Evolutionary conservation across 2,113 vertebrate genomes (phyloP).

Genomic region (Gadus chalcogrammus): DNA sequence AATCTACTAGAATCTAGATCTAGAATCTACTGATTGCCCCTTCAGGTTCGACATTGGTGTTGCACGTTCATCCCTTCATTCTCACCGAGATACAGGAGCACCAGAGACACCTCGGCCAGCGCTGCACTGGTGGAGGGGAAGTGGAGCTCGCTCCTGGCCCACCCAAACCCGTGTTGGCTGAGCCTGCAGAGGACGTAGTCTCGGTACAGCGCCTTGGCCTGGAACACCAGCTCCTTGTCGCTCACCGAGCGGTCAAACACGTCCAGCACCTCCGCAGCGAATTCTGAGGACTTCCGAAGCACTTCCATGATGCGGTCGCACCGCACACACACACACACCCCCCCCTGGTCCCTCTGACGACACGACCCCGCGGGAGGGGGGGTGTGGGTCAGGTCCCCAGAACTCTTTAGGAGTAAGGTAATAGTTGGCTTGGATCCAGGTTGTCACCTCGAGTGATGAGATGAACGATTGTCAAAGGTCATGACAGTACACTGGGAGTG

Average conservation of each 20-base stretch:
- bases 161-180: slow-evolving; percentile 82
- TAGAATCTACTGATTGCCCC: too few relatives aligned
- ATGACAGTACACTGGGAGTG: slow-evolving; percentile 36
- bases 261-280: slow-evolving; percentile 88
- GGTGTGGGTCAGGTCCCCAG: not conserved
- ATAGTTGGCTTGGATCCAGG: too few relatives aligned
- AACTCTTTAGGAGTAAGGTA: too few relatives aligned
- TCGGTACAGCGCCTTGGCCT: slow-evolving; percentile 88
- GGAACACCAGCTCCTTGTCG: slow-evolving; percentile 90
- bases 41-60: too few relatives aligned
- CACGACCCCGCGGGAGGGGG: slow-evolving; percentile 28
- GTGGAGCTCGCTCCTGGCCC: slow-evolving; percentile 78
- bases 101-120: slow-evolving; percentile 80
- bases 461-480: slow-evolving; percentile 13
- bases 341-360: too few relatives aligned
- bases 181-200: slow-evolving; percentile 91
- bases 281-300: slow-evolving; percentile 82
- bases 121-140: slow-evolving; percentile 68
- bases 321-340: slow-evolving; percentile 13
- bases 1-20: too few relatives aligned
- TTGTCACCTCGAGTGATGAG: slow-evolving; percentile 5
- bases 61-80: not conserved
- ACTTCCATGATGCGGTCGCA: slow-evolving; percentile 71
- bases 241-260: slow-evolving; percentile 86
- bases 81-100: slow-evolving; percentile 91